Evolutionary conservation across 1,140 invertebrate species (phyloP).

Genomic region (Macrotrachela quadricornifera): DNA sequence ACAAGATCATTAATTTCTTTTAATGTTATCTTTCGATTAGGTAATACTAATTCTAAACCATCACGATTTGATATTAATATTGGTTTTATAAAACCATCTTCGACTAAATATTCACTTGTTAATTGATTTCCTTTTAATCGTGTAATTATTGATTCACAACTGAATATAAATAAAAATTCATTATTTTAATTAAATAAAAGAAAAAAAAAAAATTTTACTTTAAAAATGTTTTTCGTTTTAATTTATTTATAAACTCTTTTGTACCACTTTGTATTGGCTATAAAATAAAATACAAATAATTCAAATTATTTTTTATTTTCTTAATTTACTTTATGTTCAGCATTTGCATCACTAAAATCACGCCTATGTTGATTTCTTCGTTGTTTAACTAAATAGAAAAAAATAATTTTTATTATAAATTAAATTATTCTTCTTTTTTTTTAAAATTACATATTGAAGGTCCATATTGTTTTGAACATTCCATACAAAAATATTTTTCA

Average conservation of each 20-base stretch:
- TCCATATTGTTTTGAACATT: conserved; percentile 48
- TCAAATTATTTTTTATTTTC: background rate
- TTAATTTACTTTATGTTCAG: conserved; percentile 36
- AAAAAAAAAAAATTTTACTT: conserved; percentile 3
- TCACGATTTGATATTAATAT: conserved; percentile 51
- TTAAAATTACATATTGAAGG: conserved; percentile 50
- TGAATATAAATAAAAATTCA: background rate
- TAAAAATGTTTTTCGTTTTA: conserved; percentile 4
- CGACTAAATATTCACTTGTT: conserved; percentile 39
- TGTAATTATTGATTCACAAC: background rate
- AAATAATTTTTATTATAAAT: background rate
- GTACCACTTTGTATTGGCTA: conserved; percentile 25
- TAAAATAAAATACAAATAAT: too few species aligned
- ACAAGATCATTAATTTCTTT: conserved; percentile 3
- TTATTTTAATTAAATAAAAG: background rate
- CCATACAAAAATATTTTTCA: conserved; percentile 66
- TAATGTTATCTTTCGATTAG: conserved; percentile 28
- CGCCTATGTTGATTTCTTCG: conserved; percentile 54
- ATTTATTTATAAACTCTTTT: conserved; percentile 17
- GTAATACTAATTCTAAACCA: conserved; percentile 55
- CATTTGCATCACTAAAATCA: conserved; percentile 50
- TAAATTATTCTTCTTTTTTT: background rate
- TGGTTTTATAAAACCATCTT: conserved; percentile 48
- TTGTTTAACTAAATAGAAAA: conserved; percentile 45
- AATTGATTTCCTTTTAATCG: conserved; percentile 38